Percentiles rank a stretch among this genome's conserved stretches.
These are phyloP conservation scores for Temnothorax nylanderi DNA, from an alignment of 1,140 invertebrate genomes.

Conservation along the genomic window DNA sequence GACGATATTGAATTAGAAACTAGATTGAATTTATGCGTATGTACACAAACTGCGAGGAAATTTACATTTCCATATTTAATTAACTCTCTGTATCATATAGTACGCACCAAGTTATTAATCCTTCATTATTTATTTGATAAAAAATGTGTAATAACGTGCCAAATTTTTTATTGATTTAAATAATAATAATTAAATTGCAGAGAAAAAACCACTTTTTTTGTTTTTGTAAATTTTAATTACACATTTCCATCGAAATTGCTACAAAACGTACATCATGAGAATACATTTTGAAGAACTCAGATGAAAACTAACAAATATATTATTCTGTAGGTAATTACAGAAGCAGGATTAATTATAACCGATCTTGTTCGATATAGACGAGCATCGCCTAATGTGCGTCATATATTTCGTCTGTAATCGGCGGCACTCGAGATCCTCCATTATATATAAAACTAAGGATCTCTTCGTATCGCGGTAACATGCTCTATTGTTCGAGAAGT, in stretches of 20 bases:
- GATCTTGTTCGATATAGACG: background rate
- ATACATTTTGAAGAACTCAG: background rate
- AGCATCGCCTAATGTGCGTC: background rate
- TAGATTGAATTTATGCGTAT: background rate
- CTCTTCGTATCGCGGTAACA: background rate
- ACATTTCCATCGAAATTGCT: background rate
- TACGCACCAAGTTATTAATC: background rate
- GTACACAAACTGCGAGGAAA: conserved; percentile 1
- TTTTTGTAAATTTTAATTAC: background rate
- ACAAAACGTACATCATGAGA: background rate
- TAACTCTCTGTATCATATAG: background rate
- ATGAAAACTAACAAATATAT: background rate
- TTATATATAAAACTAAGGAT: background rate
- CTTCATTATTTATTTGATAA: background rate
- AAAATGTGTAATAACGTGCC: background rate
- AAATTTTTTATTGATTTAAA: background rate
- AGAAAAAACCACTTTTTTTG: background rate
- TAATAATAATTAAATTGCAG: background rate
- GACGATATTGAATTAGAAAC: conserved; percentile 17
- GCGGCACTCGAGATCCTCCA: background rate
- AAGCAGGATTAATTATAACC: background rate
- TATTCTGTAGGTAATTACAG: background rate
- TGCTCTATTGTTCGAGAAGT: background rate
- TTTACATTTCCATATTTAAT: conserved; percentile 1
- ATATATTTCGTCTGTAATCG: background rate